These are phyloP conservation scores for Pocillopora verrucosa DNA, from an alignment of 64 coral and sea anemone species.

Conservation along the genomic window DNA sequence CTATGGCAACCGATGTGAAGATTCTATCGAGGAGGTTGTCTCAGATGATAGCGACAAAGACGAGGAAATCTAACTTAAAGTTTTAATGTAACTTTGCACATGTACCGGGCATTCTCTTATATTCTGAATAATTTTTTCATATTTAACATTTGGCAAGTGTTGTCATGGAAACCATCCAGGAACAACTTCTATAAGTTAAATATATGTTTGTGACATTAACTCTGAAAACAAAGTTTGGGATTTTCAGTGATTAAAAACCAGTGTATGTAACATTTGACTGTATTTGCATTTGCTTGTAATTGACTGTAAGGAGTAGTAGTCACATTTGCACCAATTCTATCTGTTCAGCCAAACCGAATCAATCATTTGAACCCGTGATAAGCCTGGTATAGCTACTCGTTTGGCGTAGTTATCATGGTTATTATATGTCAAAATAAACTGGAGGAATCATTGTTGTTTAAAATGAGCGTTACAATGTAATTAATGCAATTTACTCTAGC, in stretches of 20 bases:
- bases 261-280: too few species aligned
- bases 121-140: neutral
- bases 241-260: too few species aligned
- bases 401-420: neutral
- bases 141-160: neutral
- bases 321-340: too few species aligned
- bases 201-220: too few species aligned
- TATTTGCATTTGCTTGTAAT: too few species aligned
- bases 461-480: neutral
- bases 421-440: neutral
- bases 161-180: neutral
- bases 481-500: too few species aligned
- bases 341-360: neutral
- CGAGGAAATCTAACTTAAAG: too few species aligned
- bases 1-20: conserved; percentile 12
- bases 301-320: too few species aligned
- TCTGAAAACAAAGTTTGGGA: too few species aligned
- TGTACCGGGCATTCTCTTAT: neutral
- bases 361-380: neutral
- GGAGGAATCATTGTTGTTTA: neutral
- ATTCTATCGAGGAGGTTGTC: neutral
- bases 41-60: conserved; percentile 36
- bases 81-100: too few species aligned
- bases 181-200: neutral
- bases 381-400: neutral